Conservation (phyloP, 2,113 vertebrate genomes). For the Leptosomus discolor region DNA sequence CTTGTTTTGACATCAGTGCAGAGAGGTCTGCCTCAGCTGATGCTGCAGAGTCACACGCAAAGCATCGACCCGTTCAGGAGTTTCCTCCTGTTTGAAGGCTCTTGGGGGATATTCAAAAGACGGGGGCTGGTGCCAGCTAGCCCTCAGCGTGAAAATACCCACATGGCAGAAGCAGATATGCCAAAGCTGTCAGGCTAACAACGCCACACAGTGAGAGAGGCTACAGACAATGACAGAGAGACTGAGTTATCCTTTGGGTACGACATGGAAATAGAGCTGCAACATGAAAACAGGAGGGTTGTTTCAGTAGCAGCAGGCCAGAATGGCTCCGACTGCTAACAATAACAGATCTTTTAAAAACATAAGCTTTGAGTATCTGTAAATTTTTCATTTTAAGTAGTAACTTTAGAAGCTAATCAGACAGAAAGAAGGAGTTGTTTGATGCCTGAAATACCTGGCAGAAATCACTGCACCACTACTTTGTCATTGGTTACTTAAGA, state of each 20-base stretch:
- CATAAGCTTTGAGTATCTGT: background rate
- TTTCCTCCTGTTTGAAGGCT: background rate
- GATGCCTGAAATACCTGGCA: background rate
- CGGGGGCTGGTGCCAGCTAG: background rate
- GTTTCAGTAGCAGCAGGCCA: background rate
- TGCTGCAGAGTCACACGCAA: background rate
- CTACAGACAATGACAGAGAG: background rate
- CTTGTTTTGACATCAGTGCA: background rate
- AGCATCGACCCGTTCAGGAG: fast-evolving
- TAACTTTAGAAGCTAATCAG: background rate
- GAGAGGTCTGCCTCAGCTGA: background rate
- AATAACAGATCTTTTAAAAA: background rate
- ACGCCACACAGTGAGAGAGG: fast-evolving
- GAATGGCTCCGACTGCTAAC: background rate
- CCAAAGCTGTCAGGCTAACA: background rate
- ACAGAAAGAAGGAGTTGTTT: background rate
- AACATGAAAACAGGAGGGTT: background rate
- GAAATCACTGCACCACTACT: background rate
- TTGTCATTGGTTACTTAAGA: background rate
- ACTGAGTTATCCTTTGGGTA: background rate
- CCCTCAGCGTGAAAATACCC: background rate
- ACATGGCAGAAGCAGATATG: background rate
- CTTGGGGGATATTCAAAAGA: background rate
- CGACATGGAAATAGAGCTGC: background rate
- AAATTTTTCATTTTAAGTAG: background rate